A percentile compares a stretch with the other conserved stretches of the same genome.
Evolutionary conservation across 2,113 vertebrate genomes (phyloP).

Genomic region (Oreochromis niloticus): DNA sequence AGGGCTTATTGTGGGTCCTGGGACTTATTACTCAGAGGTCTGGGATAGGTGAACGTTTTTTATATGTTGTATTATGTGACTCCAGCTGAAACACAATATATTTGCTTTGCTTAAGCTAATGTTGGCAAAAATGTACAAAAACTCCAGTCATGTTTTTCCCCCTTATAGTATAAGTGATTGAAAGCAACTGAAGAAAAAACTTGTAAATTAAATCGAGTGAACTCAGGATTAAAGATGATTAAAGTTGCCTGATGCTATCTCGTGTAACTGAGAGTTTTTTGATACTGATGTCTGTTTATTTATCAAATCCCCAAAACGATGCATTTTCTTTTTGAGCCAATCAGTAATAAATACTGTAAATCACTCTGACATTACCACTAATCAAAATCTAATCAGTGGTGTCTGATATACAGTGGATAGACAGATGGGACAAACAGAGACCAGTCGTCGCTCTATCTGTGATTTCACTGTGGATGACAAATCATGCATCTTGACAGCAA

Average conservation of each 20-base stretch:
- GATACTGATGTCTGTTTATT: neutral
- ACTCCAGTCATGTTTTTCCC: neutral
- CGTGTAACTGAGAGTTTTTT: neutral
- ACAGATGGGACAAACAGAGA: constrained; percentile 2
- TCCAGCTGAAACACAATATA: neutral
- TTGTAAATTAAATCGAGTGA: neutral
- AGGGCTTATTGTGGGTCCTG: neutral
- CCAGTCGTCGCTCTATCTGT: neutral
- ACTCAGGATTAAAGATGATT: neutral
- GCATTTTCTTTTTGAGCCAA: neutral
- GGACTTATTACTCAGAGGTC: neutral
- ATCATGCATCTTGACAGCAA: constrained; percentile 41
- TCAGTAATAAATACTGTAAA: neutral
- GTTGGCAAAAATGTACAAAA: neutral
- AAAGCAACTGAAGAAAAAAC: neutral
- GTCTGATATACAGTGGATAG: neutral
- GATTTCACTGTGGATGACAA: constrained; percentile 42
- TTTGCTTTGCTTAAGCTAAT: neutral
- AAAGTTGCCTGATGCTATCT: neutral
- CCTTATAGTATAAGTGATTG: neutral
- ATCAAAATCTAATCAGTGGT: neutral
- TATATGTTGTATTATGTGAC: neutral
- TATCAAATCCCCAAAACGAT: neutral
- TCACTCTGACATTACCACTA: neutral
- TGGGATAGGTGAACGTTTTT: neutral